Percentiles rank a stretch among this genome's conserved stretches.
Conservation (phyloP, 2,888 invertebrate genomes). For the Stomorhina lunata region DNA sequence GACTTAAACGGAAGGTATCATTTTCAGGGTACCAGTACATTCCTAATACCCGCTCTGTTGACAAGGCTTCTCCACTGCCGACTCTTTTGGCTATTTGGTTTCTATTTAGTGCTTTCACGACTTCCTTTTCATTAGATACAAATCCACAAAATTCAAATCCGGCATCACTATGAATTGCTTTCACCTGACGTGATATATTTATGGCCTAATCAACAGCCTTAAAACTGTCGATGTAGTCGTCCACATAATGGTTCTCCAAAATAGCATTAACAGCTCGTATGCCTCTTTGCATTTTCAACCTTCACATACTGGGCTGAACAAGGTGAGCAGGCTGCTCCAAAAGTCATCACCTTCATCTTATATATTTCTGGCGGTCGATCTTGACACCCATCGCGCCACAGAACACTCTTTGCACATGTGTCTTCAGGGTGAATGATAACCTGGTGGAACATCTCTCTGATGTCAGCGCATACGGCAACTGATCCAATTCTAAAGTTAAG, state of each 20-base stretch:
- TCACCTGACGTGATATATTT: background rate
- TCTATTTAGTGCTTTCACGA: no score
- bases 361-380: background rate
- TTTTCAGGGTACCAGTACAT: constrained; percentile 29
- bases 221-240: constrained; percentile 36
- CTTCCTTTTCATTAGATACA: background rate
- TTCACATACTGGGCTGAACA: no score
- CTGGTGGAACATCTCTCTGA: background rate
- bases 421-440: background rate
- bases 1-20: no score
- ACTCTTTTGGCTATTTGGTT: background rate
- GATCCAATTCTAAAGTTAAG: background rate
- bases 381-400: background rate
- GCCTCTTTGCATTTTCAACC: no score
- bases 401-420: background rate
- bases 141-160: background rate
- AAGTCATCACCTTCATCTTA: no score
- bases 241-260: constrained; percentile 15
- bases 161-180: background rate
- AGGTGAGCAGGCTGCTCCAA: no score
- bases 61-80: background rate
- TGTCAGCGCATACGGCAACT: background rate
- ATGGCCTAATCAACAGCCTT: background rate
- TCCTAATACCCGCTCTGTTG: constrained; percentile 22
- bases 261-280: constrained; percentile 9